These are phyloP conservation scores for Antechinus flavipes DNA, from an alignment of 2,113 vertebrate genomes.

Conservation along the genomic window DNA sequence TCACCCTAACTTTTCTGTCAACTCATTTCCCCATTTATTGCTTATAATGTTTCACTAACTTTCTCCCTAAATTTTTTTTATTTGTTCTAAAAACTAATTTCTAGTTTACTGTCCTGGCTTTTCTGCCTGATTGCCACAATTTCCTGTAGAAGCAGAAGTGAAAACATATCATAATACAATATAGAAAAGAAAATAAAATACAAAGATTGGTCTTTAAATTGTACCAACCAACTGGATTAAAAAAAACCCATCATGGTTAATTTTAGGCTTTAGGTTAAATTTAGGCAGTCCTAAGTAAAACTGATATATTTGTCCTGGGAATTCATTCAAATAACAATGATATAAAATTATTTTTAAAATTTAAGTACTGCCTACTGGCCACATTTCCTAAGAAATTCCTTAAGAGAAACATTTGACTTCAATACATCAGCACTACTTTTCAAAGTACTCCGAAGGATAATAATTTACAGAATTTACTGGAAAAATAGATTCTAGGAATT, in stretches of 20 bases:
- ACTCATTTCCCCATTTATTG: neutral
- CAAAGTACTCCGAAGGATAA: neutral
- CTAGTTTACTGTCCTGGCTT: neutral
- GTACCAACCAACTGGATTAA: neutral
- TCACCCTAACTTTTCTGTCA: no score
- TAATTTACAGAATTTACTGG: no score
- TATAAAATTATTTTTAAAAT: conserved; percentile 5
- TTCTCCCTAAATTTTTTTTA: neutral
- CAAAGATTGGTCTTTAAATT: neutral
- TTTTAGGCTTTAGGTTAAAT: neutral
- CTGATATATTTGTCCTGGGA: neutral
- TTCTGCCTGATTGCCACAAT: neutral
- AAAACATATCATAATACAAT: neutral
- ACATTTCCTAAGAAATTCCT: neutral
- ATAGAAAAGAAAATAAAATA: neutral
- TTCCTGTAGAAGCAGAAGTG: neutral
- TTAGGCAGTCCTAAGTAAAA: neutral
- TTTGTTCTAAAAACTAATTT: neutral
- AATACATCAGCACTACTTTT: conserved; percentile 20
- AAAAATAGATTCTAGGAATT: neutral
- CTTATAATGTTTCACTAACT: neutral
- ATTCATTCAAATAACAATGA: neutral
- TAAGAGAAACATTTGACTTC: conserved; percentile 7
- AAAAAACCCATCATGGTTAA: neutral
- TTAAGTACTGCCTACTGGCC: neutral